phyloP scores from a whole-genome alignment of 2,113 vertebrate genomes.

The Vimba vimba region DNA sequence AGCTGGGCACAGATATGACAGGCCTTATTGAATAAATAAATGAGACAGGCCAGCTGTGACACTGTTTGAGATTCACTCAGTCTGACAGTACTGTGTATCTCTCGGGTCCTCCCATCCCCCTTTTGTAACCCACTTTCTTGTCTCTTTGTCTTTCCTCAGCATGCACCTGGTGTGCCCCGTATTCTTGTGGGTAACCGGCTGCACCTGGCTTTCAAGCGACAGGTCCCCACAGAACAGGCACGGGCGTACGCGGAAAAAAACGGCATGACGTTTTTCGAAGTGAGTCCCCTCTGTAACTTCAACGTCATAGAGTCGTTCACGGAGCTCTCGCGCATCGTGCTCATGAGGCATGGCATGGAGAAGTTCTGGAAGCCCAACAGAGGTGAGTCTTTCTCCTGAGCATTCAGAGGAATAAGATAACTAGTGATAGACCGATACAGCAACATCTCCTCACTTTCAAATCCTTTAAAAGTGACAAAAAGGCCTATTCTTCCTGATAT shows the following conservation, averaged over 20 bases:
- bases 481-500: not conserved
- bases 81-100: not conserved
- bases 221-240: slow-evolving; percentile 95
- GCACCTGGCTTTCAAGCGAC: slow-evolving; percentile 94
- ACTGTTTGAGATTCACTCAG: slow-evolving; percentile 4
- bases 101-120: not conserved
- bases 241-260: slow-evolving; percentile 95
- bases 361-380: slow-evolving; percentile 98
- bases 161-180: slow-evolving; percentile 94
- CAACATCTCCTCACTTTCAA: not conserved
- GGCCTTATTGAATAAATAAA: slow-evolving; percentile 17
- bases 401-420: not conserved
- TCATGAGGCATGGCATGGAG: slow-evolving; percentile 99
- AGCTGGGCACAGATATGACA: slow-evolving; percentile 12
- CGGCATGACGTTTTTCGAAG: slow-evolving; percentile 98
- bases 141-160: slow-evolving; percentile 70
- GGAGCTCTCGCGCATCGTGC: slow-evolving; percentile 93
- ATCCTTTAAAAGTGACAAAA: not conserved
- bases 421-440: not conserved
- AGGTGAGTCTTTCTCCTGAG: slow-evolving; percentile 75
- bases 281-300: slow-evolving; percentile 98
- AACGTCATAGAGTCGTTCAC: slow-evolving; percentile 98
- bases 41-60: not conserved
- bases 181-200: slow-evolving; percentile 97
- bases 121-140: not conserved